Base-by-base conservation (phyloP, 2,113 vertebrate genomes). In the Dromiciops gliroides region DNA sequence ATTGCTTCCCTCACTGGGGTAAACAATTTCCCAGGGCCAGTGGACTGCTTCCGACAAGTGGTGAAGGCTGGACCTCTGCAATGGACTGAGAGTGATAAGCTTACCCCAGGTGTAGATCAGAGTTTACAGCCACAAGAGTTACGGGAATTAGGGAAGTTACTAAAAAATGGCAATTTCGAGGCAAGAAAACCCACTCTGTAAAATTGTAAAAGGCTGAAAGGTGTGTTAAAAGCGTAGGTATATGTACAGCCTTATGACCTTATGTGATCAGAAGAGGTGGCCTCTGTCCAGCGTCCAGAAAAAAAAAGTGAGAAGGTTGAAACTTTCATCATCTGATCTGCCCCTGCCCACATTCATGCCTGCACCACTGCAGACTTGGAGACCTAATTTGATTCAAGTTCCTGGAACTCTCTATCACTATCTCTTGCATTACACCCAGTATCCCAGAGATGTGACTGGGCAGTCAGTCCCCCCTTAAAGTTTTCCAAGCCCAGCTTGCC, bases 21-120 rank as follows among this genome's bases (percentile, higher is more conserved):
- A n/a, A n/a, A n/a, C n/a, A n/a, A n/a, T n/a, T n/a, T n/a, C n/a
- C n/a, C n/a, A n/a, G n/a, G n/a, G n/a, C n/a, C n/a, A n/a, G n/a
- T n/a, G n/a, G n/a, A n/a, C n/a, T n/a, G n/a, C n/a, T n/a, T n/a
- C n/a, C n/a, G n/a, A n/a, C n/a, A n/a, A n/a, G n/a, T n/a, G n/a
- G n/a, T n/a, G n/a, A n/a, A n/a, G n/a, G n/a, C n/a, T n/a, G n/a
- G n/a, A n/a, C n/a, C n/a, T n/a, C n/a, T n/a, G n/a, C n/a, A n/a
- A n/a, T n/a, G n/a, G n/a, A n/a, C n/a, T n/a, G n/a, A n/a, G n/a
- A n/a, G n/a, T n/a, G n/a, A 99, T 98, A 98, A 99, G 96, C 98
- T 99, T 25, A 98, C 98, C 25, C 99, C 99, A 3, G 99, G 99
- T 0, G 99, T 99, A 50, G 99, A 99, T 98, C 99, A 99, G 98